phyloP scores from a whole-genome alignment of 2,797 vertebrate genomes.

The Chelonia mydas region DNA sequence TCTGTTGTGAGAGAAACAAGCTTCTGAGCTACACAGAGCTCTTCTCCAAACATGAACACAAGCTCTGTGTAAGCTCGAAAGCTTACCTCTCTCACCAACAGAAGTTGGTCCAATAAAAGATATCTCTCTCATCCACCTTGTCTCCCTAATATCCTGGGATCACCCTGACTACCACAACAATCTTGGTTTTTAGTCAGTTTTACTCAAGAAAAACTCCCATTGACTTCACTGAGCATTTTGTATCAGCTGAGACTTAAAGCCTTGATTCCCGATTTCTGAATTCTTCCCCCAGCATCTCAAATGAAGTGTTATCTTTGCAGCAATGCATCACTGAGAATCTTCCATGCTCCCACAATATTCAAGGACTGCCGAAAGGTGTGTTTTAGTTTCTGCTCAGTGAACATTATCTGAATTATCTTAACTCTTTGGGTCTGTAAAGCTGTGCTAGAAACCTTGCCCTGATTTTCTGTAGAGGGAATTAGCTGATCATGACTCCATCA shows the following conservation, averaged over 20 bases:
- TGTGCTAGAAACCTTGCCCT: slow-evolving; percentile 16
- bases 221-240: background rate
- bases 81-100: too few species aligned
- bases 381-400: slow-evolving; percentile 40
- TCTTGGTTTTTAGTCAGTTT: background rate
- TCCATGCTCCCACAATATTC: background rate
- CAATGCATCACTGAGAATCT: slow-evolving; percentile 2
- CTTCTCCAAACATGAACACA: background rate
- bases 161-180: background rate
- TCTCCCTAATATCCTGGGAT: background rate
- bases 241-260: background rate
- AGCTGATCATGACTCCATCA: background rate
- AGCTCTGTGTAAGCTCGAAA: too few species aligned
- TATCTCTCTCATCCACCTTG: background rate
- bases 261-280: background rate
- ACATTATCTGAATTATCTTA: slow-evolving; percentile 41
- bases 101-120: too few species aligned
- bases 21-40: background rate
- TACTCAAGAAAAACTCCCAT: background rate
- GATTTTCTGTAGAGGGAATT: background rate
- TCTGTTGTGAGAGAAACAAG: background rate
- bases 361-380: background rate
- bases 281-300: background rate
- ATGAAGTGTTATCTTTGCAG: background rate
- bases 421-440: background rate